phyloP scores from a whole-genome alignment of 2,888 invertebrate species.

The Pachliopta kotzebuea region DNA sequence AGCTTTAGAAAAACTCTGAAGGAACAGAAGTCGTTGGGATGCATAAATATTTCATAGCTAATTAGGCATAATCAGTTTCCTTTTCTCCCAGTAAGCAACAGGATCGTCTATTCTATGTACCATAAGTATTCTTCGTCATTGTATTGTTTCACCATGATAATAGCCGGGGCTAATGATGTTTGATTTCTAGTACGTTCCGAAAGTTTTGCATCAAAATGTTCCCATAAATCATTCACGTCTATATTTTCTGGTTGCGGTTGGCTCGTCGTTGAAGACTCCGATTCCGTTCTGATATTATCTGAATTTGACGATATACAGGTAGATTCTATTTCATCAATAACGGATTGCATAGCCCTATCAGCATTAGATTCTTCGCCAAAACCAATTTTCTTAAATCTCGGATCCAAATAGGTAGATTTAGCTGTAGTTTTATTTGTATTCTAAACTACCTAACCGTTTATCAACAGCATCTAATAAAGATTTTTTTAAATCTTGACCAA shows the following conservation, averaged over 20 bases:
- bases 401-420: slow-evolving; percentile 7
- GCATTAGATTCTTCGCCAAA: slow-evolving; percentile 15
- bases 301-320: slow-evolving; percentile 17
- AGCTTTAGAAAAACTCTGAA: slow-evolving; percentile 16
- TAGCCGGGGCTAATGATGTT: too few relatives aligned
- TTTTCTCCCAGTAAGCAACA: slow-evolving; percentile 9
- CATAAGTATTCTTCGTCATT: slow-evolving; percentile 3
- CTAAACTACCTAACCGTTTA: background rate
- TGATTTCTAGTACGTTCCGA: too few relatives aligned
- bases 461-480: background rate
- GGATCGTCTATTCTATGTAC: slow-evolving; percentile 14
- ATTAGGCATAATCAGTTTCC: slow-evolving; percentile 9
- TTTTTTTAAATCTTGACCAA: slow-evolving; percentile 10
- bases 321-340: slow-evolving; percentile 22
- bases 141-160: slow-evolving; percentile 14
- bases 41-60: slow-evolving; percentile 18
- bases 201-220: too few relatives aligned
- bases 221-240: slow-evolving; percentile 20
- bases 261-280: slow-evolving; percentile 1
- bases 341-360: slow-evolving; percentile 18
- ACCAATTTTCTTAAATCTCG: slow-evolving; percentile 4
- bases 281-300: slow-evolving; percentile 1
- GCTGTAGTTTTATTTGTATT: slow-evolving; percentile 11
- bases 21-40: slow-evolving; percentile 17
- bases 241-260: slow-evolving; percentile 3